Base-by-base conservation (phyloP, 2,797 vertebrate genomes). In the Ataeniobius toweri region DNA sequence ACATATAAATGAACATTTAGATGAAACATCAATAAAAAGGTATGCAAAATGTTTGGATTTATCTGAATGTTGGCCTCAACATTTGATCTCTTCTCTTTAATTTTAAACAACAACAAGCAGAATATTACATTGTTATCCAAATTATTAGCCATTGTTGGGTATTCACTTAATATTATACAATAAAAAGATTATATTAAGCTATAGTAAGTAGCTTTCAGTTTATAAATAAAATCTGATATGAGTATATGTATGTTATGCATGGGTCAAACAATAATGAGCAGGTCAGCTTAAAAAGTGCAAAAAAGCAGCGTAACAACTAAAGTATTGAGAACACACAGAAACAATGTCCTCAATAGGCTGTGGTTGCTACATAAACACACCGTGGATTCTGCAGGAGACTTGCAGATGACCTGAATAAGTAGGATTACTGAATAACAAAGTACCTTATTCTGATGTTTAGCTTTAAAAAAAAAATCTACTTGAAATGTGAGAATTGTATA, bases 221-320 rank as follows among this genome's bases (percentile, higher is more conserved):
- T 63, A 63, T 63, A 63, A 63, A 63, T 28, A 18, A 20, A 63
- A 20, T 63, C 28, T 31, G 28, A n/a, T 69, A 12, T 5, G 10
- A 22, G 9, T 36, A 1, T 41, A n/a, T 58, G 4, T 2, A 0
- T 10, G 36, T 14, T 41, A 0, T 44, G 7, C 53, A 73, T 44
- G 14, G 36, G 53, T 73, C 71, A 73, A n/a, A 36, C 41, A 41
- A n/a, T 58, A 58, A 73, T 36, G n/a, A 73, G 53, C 53, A 26
- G 36, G 53, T 58, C 71, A 58, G 55, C 53, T 58, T 58, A 44
- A 41, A 53, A n/a, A 73, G 53, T 18, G 22, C 13, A n/a, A 58
- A 41, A n/a, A 73, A n/a, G 22, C 31, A 56, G 24, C 36, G 8
- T 56, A 6, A 14, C 7, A 24, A 9, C 39, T 58, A 56, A 58